Conservation (phyloP, 2,797 vertebrate genomes). For the Anabacerthia variegaticeps region DNA sequence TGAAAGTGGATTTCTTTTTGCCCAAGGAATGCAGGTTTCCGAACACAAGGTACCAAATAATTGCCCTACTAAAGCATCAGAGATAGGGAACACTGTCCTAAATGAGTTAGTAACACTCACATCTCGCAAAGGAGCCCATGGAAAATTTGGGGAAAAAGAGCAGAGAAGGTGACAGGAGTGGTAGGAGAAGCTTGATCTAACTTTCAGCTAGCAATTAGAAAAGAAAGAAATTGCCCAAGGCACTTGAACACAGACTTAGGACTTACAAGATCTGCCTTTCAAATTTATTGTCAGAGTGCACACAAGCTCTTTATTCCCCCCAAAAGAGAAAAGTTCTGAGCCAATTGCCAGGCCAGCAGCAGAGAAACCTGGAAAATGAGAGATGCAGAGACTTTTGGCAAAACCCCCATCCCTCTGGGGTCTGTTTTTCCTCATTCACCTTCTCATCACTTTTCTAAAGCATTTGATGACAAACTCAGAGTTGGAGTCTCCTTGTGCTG, state of each 20-base stretch:
- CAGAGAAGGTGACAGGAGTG: not conserved
- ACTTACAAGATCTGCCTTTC: fast-evolving
- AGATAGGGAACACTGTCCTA: not conserved
- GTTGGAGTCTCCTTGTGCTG: not conserved
- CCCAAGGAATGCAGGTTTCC: not conserved
- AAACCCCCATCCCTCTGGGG: not conserved
- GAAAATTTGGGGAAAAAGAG: not conserved
- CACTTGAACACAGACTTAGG: not conserved
- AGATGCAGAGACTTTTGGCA: not conserved
- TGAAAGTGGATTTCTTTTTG: not conserved
- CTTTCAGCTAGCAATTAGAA: not conserved
- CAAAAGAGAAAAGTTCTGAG: not conserved
- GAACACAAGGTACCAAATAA: not conserved
- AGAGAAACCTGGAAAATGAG: not conserved
- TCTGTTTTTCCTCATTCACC: not conserved
- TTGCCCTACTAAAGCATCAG: not conserved
- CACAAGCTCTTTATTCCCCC: too few species aligned
- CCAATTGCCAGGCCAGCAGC: not conserved
- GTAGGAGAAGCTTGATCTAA: not conserved
- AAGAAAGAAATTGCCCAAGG: not conserved
- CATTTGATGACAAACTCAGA: not conserved
- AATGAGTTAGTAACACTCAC: not conserved
- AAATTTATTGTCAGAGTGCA: not conserved
- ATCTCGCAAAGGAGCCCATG: not conserved
- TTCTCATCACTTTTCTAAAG: not conserved